A percentile compares a stretch with the other conserved stretches of the same genome.
phyloP scores from a whole-genome alignment of 2,797 vertebrate species.

The Cossypha dichroa region DNA sequence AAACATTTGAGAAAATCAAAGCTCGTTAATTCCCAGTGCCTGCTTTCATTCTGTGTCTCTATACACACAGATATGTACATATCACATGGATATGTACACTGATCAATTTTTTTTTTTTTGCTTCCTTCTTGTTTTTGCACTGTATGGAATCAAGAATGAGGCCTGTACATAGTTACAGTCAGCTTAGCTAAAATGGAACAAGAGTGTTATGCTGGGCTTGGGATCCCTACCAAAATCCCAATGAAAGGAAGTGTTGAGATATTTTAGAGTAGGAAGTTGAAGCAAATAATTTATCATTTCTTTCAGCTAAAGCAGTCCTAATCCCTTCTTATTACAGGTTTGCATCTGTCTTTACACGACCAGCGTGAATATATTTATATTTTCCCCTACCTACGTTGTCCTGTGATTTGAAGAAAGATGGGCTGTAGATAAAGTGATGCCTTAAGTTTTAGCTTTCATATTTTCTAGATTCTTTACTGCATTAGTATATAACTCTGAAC shows the following conservation, averaged over 20 bases:
- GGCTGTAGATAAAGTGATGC: not conserved
- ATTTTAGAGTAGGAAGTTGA: not conserved
- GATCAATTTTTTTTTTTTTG: not conserved
- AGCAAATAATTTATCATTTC: not conserved
- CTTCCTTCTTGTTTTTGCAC: not conserved
- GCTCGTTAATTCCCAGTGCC: not conserved
- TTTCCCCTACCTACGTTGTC: not conserved
- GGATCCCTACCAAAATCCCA: not conserved
- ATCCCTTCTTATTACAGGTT: not conserved
- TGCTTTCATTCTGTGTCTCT: not conserved
- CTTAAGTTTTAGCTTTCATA: not conserved
- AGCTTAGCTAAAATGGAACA: not conserved
- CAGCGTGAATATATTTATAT: not conserved
- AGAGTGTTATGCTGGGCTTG: not conserved
- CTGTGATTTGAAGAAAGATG: not conserved
- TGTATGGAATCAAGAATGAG: not conserved
- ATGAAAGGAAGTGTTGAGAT: not conserved
- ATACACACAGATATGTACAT: not conserved
- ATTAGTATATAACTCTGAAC: not conserved
- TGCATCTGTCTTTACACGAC: not conserved
- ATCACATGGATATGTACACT: not conserved
- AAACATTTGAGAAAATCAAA: slow-evolving; percentile 22
- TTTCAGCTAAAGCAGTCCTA: not conserved
- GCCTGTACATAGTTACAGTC: not conserved
- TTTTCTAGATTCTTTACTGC: not conserved